These are phyloP conservation scores for Drosophila guanche DNA, from an alignment of 1,140 invertebrate species.

Conservation along the genomic window DNA sequence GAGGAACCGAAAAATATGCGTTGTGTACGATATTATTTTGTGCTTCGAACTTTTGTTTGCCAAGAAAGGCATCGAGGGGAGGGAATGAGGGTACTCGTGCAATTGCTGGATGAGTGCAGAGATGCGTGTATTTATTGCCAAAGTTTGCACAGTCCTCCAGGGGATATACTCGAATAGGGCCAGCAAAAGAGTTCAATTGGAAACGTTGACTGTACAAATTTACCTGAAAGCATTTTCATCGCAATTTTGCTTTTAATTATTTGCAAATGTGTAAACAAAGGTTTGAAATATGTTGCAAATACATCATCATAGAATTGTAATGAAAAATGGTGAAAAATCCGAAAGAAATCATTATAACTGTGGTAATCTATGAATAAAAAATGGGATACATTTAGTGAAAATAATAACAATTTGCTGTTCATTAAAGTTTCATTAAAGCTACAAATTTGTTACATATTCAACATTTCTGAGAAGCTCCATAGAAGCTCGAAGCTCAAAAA, in stretches of 20 bases:
- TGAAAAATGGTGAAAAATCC: too few species aligned
- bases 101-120: constrained; percentile 49
- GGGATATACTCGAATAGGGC: constrained; percentile 17
- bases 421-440: too few species aligned
- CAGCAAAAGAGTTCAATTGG: constrained; percentile 9
- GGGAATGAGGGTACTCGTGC: not conserved
- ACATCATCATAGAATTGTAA: too few species aligned
- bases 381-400: too few species aligned
- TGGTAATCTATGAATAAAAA: too few species aligned
- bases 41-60: constrained; percentile 66
- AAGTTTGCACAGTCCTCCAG: constrained; percentile 28
- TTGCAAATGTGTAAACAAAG: not conserved
- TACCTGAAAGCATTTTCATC: not conserved
- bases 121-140: constrained; percentile 53
- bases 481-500: too few species aligned
- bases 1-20: constrained; percentile 69
- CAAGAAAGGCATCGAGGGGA: constrained; percentile 32
- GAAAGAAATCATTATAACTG: too few species aligned
- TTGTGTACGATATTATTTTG: constrained; percentile 73
- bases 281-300: too few species aligned
- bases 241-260: not conserved
- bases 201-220: constrained; percentile 11
- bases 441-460: too few species aligned
- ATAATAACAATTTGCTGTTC: too few species aligned
- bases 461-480: too few species aligned